Conservation (phyloP, 2,888 invertebrate species). For the Dorcus hopei region DNA sequence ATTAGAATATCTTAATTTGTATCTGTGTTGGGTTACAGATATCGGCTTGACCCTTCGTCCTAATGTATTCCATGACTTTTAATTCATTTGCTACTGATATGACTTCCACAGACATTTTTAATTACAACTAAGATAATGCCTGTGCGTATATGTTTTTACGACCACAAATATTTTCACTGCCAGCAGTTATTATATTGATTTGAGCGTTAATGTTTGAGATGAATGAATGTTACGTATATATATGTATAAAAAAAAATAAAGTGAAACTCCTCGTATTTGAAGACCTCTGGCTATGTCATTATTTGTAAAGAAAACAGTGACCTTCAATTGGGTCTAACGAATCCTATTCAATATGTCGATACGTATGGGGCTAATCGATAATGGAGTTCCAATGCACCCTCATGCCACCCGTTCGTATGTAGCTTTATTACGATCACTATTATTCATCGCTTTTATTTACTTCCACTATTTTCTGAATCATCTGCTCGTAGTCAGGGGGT, state of each 20-base stretch:
- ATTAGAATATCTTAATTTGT: slow-evolving; percentile 74
- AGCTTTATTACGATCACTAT: slow-evolving; percentile 21
- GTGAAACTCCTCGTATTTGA: background rate
- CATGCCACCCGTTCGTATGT: slow-evolving; percentile 19
- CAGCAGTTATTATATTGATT: too few species aligned
- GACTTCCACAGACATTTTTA: background rate
- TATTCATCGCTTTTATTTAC: slow-evolving; percentile 20
- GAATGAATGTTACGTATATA: too few species aligned
- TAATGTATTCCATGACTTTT: slow-evolving; percentile 46
- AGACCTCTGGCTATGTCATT: slow-evolving; percentile 31
- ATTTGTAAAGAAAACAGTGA: slow-evolving; percentile 44
- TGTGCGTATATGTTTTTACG: too few species aligned
- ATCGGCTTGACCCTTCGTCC: slow-evolving; percentile 48
- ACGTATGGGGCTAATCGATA: slow-evolving; percentile 45
- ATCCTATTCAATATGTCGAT: slow-evolving; percentile 46
- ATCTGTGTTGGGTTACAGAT: slow-evolving; percentile 56
- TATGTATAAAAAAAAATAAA: too few species aligned
- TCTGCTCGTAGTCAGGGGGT: slow-evolving; percentile 22
- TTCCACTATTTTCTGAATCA: slow-evolving; percentile 22
- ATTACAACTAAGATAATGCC: background rate
- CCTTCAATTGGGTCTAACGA: slow-evolving; percentile 50
- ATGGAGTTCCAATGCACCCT: slow-evolving; percentile 31
- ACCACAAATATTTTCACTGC: too few species aligned
- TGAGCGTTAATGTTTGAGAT: too few species aligned
- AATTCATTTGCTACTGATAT: slow-evolving; percentile 36